Base-by-base conservation (phyloP, 2,888 invertebrate genomes). In the Andrena flavipes region DNA sequence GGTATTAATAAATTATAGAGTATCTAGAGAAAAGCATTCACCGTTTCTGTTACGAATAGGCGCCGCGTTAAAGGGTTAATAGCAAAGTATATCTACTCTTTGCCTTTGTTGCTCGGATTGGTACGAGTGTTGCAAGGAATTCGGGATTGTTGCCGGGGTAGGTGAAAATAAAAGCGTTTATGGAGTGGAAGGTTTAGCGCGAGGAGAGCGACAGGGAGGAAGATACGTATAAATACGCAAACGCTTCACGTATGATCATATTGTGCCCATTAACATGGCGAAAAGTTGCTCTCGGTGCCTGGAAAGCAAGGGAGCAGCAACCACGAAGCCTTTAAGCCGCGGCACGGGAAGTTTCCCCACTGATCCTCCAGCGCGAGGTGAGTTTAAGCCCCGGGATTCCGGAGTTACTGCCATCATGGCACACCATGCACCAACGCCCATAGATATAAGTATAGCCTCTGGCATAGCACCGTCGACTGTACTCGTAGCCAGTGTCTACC, bases 251-350 rank as follows among this genome's bases (percentile, higher is more conserved):
- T 90, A 90, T 91, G 92, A 92, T 92, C 91, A 93, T 93, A 93
- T 93, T 91, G 92, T 89, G 91, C 89, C 91, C 92, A 93, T 93
- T 93, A 93, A 92, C 92, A 91, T 90, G 90, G 92, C 91, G 92
- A 92, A 93, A 93, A 93, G 93, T 93, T 93, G 92, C 83, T 76
- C 78, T 82, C 88, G 88, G 88, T 83, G 82, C 83, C 88, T 86
- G 90, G 87, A 88, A 90, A 91, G 90, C 89, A 87, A 89, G 90
- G 90, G 90, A 91, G 91, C 90, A 92, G 93, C 92, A 93, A 92
- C 92, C 93, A 89, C 93, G 92, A 93, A 93, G 93, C 94, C 93
- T 92, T 94, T 94, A 94, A 93, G 93, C 94, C 93, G 91, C 87
- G 93, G 92, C 80, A 80, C 93, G 92, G 92, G 92, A 93, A 94